Base-by-base conservation (phyloP, 2,113 vertebrate species). In the Nothocercus nigrocapillus region DNA sequence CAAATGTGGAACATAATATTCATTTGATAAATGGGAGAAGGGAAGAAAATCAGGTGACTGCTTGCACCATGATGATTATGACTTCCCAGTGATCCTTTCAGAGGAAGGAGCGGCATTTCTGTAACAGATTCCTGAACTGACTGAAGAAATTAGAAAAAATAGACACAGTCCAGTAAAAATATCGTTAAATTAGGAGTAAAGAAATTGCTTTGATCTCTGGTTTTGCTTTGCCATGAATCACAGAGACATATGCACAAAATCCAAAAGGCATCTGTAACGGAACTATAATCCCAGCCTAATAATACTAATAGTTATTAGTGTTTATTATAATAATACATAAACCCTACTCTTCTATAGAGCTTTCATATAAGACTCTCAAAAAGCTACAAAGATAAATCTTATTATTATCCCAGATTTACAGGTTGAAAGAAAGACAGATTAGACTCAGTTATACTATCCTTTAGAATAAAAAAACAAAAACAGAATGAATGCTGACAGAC, bases 391-490 rank as follows among this genome's bases (percentile, higher is more conserved):
- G 9, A 34, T 20, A 61, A 81, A 86, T 30, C 74, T 16, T 47
- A 78, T 2, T 42, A 64, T 42, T 78, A 53, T 5, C 38, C 3
- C 3, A 84, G 32, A 84, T 62, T 56, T 62, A 76, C 16, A 70
- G 9, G 80, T 2, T 42, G 25, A 63, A 56, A 61, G 32, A 69
- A 61, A 82, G 14, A 83, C 6, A 81, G 59, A 6, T 54, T 58
- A 1, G 0, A 7, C 58, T 11, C 6, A 64, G 5, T 11, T 54
- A 15, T 14, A 72, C 2, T 25, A 5, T 22, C 17, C 21, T 63
- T 69, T 54, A 44, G 14, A 44, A 49, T 49, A 49, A 73, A 59
- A 81, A 77, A 2, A 69, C 20, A 84, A 69, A 36, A 59, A 22
- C 38, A 7, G 9, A 40, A 8, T 88, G 11, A 80, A 74, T 45